A percentile compares a stretch with the other conserved stretches of the same genome.
Conservation (phyloP, 1,140 invertebrate genomes). For the Ridgeia piscesae region DNA sequence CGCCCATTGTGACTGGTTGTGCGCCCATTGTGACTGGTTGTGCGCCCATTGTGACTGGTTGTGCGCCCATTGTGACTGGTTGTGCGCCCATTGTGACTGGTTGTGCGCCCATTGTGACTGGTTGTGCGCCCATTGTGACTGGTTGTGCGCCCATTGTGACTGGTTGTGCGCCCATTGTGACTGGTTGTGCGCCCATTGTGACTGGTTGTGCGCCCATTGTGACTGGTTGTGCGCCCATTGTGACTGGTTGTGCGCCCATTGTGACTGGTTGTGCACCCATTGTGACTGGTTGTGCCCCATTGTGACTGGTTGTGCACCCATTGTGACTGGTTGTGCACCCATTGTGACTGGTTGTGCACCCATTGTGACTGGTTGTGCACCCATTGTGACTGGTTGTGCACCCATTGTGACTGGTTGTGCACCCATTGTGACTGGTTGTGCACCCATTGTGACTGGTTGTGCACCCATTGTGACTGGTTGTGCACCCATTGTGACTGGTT, state of each 20-base stretch:
- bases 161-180: too few relatives aligned
- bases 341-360: neutral
- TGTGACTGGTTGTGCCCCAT: neutral
- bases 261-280: neutral
- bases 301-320: neutral
- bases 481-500: neutral
- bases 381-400: too few relatives aligned
- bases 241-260: neutral
- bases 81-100: too few relatives aligned
- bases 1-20: too few relatives aligned
- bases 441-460: neutral
- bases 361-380: neutral
- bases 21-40: neutral
- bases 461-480: too few relatives aligned
- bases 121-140: too few relatives aligned
- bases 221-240: neutral
- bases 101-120: neutral
- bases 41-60: too few relatives aligned
- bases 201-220: too few relatives aligned
- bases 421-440: too few relatives aligned
- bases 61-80: neutral
- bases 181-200: neutral
- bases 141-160: neutral
- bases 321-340: neutral
- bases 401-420: neutral